Percentiles rank a stretch among this genome's conserved stretches.
phyloP scores from a whole-genome alignment of 2,113 vertebrate genomes.

The Apistogramma diplotaenia region DNA sequence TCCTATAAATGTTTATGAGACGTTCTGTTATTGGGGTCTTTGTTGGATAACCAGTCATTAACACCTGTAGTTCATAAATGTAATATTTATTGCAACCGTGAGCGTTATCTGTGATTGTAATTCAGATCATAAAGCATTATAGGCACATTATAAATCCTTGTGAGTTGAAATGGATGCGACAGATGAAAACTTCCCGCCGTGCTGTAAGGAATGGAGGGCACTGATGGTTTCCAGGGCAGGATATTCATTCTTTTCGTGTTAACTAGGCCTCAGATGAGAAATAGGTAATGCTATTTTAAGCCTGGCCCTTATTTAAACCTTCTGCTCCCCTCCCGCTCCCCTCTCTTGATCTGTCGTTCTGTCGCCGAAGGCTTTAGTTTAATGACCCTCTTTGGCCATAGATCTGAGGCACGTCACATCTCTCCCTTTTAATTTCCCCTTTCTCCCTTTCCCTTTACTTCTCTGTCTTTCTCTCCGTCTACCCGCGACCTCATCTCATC shows the following conservation, averaged over 20 bases:
- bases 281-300: conserved; percentile 77
- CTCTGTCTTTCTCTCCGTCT: neutral
- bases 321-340: neutral
- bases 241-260: conserved; percentile 67
- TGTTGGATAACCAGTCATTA: neutral
- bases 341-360: conserved; percentile 44
- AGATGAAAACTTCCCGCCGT: neutral
- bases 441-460: neutral
- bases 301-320: conserved; percentile 66
- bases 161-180: neutral
- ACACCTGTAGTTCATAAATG: neutral
- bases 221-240: conserved; percentile 45
- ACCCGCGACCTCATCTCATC: conserved; percentile 8
- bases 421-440: conserved; percentile 44
- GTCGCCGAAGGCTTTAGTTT: conserved; percentile 70
- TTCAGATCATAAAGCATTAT: conserved; percentile 19
- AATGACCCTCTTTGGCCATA: conserved; percentile 69
- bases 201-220: neutral
- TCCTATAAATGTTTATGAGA: conserved; percentile 24
- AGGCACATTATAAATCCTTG: neutral
- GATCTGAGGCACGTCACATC: conserved; percentile 64
- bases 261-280: conserved; percentile 71
- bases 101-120: neutral
- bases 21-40: neutral
- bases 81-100: neutral